Evolutionary conservation across 2,113 vertebrate genomes (phyloP).

Genomic region (Alethe diademata): DNA sequence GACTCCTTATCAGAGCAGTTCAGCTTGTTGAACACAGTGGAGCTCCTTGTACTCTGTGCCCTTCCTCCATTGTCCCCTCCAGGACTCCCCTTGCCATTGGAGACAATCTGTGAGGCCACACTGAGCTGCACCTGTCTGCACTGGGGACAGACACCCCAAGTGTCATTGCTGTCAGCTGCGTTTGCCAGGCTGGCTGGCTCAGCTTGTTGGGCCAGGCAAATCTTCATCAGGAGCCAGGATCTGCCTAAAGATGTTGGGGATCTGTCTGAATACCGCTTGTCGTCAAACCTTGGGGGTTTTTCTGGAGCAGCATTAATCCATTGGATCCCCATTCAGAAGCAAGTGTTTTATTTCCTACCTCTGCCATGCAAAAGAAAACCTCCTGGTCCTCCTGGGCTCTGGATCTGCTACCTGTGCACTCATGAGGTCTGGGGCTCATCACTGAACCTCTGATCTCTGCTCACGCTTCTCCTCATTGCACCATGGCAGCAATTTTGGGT

Average conservation of each 20-base stretch:
- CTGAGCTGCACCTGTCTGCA: neutral
- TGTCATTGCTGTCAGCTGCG: neutral
- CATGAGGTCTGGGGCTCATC: neutral
- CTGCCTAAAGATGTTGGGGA: neutral
- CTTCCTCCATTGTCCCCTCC: neutral
- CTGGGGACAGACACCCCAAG: neutral
- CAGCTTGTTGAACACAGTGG: neutral
- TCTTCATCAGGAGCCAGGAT: neutral
- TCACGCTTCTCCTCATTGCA: neutral
- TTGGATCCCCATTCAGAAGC: neutral
- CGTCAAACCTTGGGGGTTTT: neutral
- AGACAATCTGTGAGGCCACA: neutral
- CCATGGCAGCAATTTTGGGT: neutral
- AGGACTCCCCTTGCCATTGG: neutral
- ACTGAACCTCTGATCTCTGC: neutral
- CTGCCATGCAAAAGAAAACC: neutral
- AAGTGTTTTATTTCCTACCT: neutral
- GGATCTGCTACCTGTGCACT: neutral
- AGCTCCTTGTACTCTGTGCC: neutral
- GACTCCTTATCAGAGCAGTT: neutral
- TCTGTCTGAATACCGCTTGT: neutral
- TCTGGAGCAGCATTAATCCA: neutral
- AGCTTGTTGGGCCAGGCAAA: neutral
- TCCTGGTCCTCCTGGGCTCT: neutral
- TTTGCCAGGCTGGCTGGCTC: conserved; percentile 3